A percentile compares a stretch with the other conserved stretches of the same genome.
Evolutionary conservation across 2,888 invertebrate genomes (phyloP).

Genomic region (Pseudeuparius sepicola): DNA sequence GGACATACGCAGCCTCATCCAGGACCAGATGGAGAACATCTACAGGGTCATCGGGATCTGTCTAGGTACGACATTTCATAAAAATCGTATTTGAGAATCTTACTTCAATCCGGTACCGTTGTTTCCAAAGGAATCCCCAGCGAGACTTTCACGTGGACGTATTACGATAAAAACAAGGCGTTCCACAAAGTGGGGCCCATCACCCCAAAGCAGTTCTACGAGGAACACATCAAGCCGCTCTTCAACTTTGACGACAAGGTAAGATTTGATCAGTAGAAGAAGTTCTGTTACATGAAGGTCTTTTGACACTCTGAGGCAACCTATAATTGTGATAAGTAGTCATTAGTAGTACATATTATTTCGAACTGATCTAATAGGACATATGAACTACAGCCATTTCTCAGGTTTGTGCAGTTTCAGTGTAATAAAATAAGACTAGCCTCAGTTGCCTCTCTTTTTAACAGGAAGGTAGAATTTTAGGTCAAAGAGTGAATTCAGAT

Average conservation of each 20-base stretch:
- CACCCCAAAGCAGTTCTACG: conserved; percentile 71
- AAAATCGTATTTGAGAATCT: background rate
- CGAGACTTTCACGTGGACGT: conserved; percentile 72
- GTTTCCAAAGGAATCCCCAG: conserved; percentile 74
- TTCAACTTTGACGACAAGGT: conserved; percentile 74
- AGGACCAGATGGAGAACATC: conserved; percentile 62
- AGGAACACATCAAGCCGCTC: conserved; percentile 61
- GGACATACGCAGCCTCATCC: conserved; percentile 51
- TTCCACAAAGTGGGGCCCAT: conserved; percentile 67
- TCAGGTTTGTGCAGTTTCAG: no score
- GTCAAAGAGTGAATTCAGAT: no score
- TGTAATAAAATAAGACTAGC: no score
- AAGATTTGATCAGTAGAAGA: no score
- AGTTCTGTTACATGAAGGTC: no score
- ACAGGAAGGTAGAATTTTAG: no score
- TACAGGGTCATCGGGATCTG: conserved; percentile 77
- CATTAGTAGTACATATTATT: no score
- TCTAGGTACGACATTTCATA: conserved; percentile 46
- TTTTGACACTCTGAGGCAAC: no score
- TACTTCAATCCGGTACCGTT: conserved; percentile 1
- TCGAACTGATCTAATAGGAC: no score
- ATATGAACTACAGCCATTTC: no score
- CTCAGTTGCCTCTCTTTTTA: no score
- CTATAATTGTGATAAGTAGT: no score
- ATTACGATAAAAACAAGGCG: conserved; percentile 70